phyloP scores from a whole-genome alignment of 2,113 vertebrate genomes.

The Rhynchopsitta pachyrhyncha region DNA sequence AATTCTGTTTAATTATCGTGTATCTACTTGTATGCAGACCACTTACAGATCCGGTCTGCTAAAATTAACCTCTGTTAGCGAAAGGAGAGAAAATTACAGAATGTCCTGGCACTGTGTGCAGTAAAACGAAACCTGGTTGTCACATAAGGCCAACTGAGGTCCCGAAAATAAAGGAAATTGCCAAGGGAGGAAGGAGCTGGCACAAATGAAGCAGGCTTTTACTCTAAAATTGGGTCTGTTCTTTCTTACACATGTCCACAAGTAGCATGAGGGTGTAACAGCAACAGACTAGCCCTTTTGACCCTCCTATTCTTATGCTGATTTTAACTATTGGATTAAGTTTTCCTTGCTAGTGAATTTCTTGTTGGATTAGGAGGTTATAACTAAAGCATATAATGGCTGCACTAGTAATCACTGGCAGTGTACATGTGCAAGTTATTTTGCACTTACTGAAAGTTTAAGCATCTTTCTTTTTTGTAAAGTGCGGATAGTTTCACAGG shows the following conservation, averaged over 20 bases:
- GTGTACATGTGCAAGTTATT: neutral
- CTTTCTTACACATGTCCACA: neutral
- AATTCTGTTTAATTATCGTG: neutral
- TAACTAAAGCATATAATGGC: neutral
- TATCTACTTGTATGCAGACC: neutral
- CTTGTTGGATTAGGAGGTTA: neutral
- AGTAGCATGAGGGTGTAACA: neutral
- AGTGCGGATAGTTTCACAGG: neutral
- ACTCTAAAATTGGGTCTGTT: neutral
- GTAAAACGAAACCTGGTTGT: neutral
- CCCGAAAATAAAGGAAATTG: slow-evolving; percentile 26
- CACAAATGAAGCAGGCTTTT: neutral
- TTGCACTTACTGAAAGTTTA: neutral
- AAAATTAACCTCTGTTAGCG: slow-evolving; percentile 14
- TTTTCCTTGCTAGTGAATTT: neutral
- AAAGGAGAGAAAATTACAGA: slow-evolving; percentile 26
- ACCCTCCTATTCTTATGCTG: neutral
- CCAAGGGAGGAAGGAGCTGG: neutral
- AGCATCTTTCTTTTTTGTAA: neutral
- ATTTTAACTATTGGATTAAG: neutral
- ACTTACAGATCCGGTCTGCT: neutral
- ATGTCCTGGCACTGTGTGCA: neutral
- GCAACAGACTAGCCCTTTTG: neutral
- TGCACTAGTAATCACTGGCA: neutral
- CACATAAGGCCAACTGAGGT: neutral